Evolutionary conservation across 1,140 invertebrate genomes (phyloP), one percentile per base, ranked within the genome.

Genomic region (Capitella teleta): DNA sequence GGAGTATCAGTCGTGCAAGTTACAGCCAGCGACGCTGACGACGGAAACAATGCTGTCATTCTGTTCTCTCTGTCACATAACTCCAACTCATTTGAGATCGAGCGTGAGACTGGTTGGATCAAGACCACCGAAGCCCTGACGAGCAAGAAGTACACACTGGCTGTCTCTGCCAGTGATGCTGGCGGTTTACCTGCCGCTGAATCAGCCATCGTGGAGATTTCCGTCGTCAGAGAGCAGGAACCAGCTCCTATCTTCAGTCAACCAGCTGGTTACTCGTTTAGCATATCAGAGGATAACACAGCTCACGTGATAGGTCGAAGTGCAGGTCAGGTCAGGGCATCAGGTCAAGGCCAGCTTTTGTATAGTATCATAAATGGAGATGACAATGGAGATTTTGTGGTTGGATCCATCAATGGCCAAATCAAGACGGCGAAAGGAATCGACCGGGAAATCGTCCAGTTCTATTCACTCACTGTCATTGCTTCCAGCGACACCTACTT

Each of bases 311-410:
- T 79, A 34, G 78, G 78, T 5, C 70, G 82, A 38, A 79, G 83
- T 63, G 81, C 93, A 6, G 89, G 89, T 0, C 77, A 78, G 53
- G 82, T 94, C 1, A 78, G 74, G 54, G 77, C 88, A 6, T 58
- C 56, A 28, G 25, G 68, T 63, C 70, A 16, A 52, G 62, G 38
- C 52, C 58, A 45, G 45, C 61, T 86, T 6, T 78, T 73, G 5
- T 96, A 90, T 71, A 78, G 80, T 1, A 92, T 96, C 47, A 74
- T 87, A 36, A 82, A 78, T 58, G 93, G 93, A 5, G 78, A 67
- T 74, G 76, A 49, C 0, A 25, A 57, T 16, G 46, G 52, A 3
- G 45, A 59, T 5, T 76, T 76, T 53, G 48, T 51, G 10, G 74
- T 76, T 19, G 62, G 71, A 42, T n/a, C 58, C 12, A 47, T 42